Base-by-base conservation (phyloP, 2,113 vertebrate genomes). In the Lampris incognitus region DNA sequence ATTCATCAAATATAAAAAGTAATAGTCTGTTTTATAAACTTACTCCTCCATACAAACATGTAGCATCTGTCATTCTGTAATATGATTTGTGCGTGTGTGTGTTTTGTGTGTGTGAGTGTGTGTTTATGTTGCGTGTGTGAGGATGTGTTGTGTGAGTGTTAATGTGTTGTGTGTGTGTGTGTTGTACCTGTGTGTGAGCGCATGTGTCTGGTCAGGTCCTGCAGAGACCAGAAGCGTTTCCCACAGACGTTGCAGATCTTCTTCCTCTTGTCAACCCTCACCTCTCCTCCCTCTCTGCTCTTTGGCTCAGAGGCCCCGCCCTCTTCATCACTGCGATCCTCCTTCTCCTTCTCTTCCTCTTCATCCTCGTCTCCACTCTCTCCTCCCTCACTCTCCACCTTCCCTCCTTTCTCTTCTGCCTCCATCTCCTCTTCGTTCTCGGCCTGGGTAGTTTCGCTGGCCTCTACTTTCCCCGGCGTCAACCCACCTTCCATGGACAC, bases 161-260 rank as follows among this genome's bases (percentile, higher is more conserved):
- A 90, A 94, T 95, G 83, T 95, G 95, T 67, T 24, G 96, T 96
- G 79, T 95, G 84, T 95, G 96, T 97, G 85, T 96, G 95, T 81
- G 42, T 6, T 0, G 0, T 93, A 99, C 98, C 98, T 93, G 98
- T 99, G 91, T 99, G 98, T 36, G 98, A 99, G 85, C 98, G 90
- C 96, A 97, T 99, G 91, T 99, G 98, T 72, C 98, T 89, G 0
- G 98, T 99, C 88, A 99, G 94, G 91, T 99, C 98, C 92, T 99
- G 98, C 81, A 99, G 95, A 11, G 97, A 99, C 98, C 98, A 99
- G 94, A 99, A 99, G 44, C 98, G 92, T 84, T 99, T 99, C 69
- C 93, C 95, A 78, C 98, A 99, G 61, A 98, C 96, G 6, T 89
- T 95, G 88, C 98, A 99, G 82, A 99, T 95, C 89, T 99, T 99